phyloP scores from a whole-genome alignment of 2,113 vertebrate genomes.

The Rhea pennata region DNA sequence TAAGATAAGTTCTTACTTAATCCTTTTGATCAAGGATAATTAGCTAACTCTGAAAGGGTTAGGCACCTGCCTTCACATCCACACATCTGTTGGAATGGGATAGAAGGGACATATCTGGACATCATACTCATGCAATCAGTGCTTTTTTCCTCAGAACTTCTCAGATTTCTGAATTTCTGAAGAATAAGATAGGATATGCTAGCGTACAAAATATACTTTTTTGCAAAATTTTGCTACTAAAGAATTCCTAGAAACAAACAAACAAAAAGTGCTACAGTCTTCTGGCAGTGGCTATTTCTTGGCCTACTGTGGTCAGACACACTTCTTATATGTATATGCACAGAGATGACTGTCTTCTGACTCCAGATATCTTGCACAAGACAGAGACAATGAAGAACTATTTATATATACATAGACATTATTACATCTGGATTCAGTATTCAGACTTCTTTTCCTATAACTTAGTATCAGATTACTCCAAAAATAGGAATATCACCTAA shows the following conservation, averaged over 20 bases:
- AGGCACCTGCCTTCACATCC: not conserved
- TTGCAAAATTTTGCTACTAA: not conserved
- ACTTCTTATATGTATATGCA: not conserved
- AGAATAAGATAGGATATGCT: not conserved
- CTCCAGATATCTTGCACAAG: not conserved
- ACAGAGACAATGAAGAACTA: not conserved
- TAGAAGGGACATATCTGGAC: not conserved
- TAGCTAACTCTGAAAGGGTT: not conserved
- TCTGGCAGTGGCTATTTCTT: not conserved
- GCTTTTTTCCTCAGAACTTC: not conserved
- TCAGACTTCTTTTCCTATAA: not conserved
- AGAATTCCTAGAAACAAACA: not conserved
- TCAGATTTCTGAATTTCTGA: not conserved
- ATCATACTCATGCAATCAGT: not conserved
- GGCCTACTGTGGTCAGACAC: not conserved
- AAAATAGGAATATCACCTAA: not conserved
- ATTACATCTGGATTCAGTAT: not conserved
- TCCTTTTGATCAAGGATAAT: not conserved
- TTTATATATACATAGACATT: not conserved
- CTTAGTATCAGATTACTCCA: not conserved
- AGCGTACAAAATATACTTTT: not conserved
- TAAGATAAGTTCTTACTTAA: not conserved
- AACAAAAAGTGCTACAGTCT: not conserved
- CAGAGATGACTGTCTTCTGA: not conserved
- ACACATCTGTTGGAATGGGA: fast-evolving